Conservation (phyloP, 1,140 invertebrate species). For the Drosophila chauvacae region DNA sequence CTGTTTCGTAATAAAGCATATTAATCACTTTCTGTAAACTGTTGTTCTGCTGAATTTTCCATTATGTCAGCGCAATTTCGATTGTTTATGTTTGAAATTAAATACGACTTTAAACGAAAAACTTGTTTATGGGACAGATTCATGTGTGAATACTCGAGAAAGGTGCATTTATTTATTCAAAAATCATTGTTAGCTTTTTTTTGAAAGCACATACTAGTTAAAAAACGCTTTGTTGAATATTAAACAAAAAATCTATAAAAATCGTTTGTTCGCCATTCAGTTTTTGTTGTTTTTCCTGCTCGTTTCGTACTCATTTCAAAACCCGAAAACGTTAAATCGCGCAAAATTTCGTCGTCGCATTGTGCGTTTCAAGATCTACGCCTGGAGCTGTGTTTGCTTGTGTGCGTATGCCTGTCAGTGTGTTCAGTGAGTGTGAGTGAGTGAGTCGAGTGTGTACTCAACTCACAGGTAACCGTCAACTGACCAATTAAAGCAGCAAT, state of each 20-base stretch:
- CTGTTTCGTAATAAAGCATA: conserved; percentile 3
- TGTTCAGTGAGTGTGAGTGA: conserved; percentile 5
- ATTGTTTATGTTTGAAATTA: conserved; percentile 12
- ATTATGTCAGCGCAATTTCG: not conserved
- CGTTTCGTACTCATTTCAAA: conserved; percentile 40
- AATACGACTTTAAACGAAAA: not conserved
- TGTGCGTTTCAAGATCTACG: conserved; percentile 64
- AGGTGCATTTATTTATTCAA: not conserved
- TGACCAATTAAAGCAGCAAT: conserved; percentile 35
- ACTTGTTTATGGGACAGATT: not conserved
- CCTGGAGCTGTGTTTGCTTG: conserved; percentile 10
- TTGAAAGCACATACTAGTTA: not conserved
- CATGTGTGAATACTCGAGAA: not conserved
- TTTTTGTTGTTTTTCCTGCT: conserved; percentile 19
- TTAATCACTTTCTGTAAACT: not conserved
- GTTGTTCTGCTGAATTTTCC: not conserved
- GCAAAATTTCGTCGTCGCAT: conserved; percentile 30
- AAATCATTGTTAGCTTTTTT: no score
- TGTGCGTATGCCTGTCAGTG: conserved; percentile 20
- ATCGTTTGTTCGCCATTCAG: conserved; percentile 6
- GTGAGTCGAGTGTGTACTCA: conserved; percentile 8
- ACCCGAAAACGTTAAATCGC: conserved; percentile 61
- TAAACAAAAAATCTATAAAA: conserved; percentile 22
- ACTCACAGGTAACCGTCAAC: conserved; percentile 41
- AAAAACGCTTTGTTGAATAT: conserved; percentile 2